Base-by-base conservation (phyloP, 2,797 vertebrate genomes). In the Coregonus sp. region DNA sequence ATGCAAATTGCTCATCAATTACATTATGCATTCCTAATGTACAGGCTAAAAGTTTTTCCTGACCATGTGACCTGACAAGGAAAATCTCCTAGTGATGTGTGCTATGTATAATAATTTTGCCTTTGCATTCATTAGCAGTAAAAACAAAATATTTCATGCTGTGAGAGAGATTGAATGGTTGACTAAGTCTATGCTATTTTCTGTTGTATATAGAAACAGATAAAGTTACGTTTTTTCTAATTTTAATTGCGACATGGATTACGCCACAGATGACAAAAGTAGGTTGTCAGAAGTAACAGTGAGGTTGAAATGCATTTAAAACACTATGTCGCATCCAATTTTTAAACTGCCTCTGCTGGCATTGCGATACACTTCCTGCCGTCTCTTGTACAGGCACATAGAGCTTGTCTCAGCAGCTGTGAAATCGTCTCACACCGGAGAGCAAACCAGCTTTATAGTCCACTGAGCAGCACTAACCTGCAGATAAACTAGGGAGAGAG, bases 381-480 rank as follows among this genome's bases (percentile, higher is more conserved):
- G 54, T 67, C 63, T 16, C 25, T 4, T 4, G 12, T 15, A 35
- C 37, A 54, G 77, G 56, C 56, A 61, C 51, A 63, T 76, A 74
- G 79, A 14, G 31, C 80, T 68, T 51, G 29, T 80, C 81, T 87
- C 74, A 29, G 84, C 81, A 82, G 79, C 84, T 80, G 80, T 85
- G 81, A 83, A 83, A 82, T 75, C 70, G 82, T 78, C 80, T 85
- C 72, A 71, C 80, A 80, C 72, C 37, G 78, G 78, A 78, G 75
- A 81, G 81, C 78, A 78, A 78, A 83, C 73, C 80, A 25, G 81
- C 74, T 85, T 84, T 87, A 87, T 86, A 79, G 67, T 78, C 79
- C 73, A 63, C 75, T 40, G 73, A 86, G 84, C 84, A 82, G 82
- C 75, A 72, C 79, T 78, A 85, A 84, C 76, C 79, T 69, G 37